These are phyloP conservation scores for Cancer borealis DNA, from an alignment of 2,888 invertebrate genomes.

Conservation along the genomic window DNA sequence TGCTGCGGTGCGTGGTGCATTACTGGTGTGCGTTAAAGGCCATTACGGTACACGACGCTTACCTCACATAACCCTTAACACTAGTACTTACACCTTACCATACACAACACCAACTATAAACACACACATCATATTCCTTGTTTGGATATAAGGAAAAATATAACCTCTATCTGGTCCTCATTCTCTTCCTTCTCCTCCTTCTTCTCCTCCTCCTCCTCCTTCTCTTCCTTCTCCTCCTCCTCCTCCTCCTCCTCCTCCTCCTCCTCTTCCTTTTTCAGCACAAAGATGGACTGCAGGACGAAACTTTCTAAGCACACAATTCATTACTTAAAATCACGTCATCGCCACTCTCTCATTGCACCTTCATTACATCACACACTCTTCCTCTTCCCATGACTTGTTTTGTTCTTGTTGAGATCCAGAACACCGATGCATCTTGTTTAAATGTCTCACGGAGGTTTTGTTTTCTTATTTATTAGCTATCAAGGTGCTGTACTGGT, in stretches of 20 bases:
- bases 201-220: not conserved
- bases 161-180: not conserved
- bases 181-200: not conserved
- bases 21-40: not conserved
- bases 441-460: too few relatives aligned
- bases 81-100: not conserved
- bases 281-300: too few relatives aligned
- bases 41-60: not conserved
- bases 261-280: not conserved
- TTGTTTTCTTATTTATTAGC: too few relatives aligned
- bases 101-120: not conserved
- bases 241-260: not conserved
- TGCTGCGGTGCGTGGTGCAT: slow-evolving; percentile 40
- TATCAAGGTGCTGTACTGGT: too few relatives aligned
- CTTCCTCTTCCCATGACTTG: not conserved
- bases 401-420: not conserved
- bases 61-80: not conserved
- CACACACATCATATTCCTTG: slow-evolving; percentile 22
- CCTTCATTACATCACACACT: not conserved
- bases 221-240: not conserved
- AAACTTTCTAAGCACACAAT: not conserved
- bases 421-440: too few relatives aligned
- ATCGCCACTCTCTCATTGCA: not conserved
- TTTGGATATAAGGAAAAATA: not conserved
- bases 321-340: too few relatives aligned